Percentiles rank a stretch among this genome's conserved stretches.
These are phyloP conservation scores for Drosophila nigricruria DNA, from an alignment of 2,888 invertebrate genomes.

Conservation along the genomic window DNA sequence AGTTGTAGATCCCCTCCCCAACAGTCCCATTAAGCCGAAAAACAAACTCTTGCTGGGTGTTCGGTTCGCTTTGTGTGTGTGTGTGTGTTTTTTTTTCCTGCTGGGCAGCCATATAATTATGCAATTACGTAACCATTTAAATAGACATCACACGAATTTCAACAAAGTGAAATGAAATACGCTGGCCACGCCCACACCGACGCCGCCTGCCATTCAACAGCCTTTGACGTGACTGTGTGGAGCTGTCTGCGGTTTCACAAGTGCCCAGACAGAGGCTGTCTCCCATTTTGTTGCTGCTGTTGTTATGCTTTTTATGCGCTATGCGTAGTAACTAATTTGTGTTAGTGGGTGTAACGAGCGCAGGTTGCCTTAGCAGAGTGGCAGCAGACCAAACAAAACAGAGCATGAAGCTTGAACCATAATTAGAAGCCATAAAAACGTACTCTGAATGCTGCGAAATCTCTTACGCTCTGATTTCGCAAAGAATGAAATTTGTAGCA, in stretches of 20 bases:
- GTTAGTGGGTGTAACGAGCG: constrained; percentile 41
- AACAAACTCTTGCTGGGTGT: constrained; percentile 28
- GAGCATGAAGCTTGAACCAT: constrained; percentile 26
- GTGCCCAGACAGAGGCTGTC: constrained; percentile 41
- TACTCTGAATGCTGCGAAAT: constrained; percentile 6
- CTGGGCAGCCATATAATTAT: constrained; percentile 71
- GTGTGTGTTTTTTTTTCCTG: constrained; percentile 25
- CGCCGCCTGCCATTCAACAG: constrained; percentile 9
- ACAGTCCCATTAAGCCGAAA: constrained; percentile 11
- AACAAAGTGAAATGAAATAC: constrained; percentile 65
- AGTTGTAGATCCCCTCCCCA: background rate
- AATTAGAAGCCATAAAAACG: constrained; percentile 46
- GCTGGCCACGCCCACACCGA: constrained; percentile 16
- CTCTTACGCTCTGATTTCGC: constrained; percentile 24
- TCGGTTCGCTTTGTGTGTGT: constrained; percentile 4
- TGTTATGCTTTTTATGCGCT: constrained; percentile 34
- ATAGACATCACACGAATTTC: constrained; percentile 67
- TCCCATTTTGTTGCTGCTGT: constrained; percentile 24
- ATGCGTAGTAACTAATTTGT: constrained; percentile 59
- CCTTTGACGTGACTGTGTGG: constrained; percentile 68
- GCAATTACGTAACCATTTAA: constrained; percentile 79
- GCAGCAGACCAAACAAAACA: constrained; percentile 18
- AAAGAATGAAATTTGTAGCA: constrained; percentile 3
- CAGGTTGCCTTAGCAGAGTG: constrained; percentile 17
- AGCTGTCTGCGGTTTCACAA: constrained; percentile 71